phyloP scores from a whole-genome alignment of 2,888 invertebrate species.

The Agrotis puta region DNA sequence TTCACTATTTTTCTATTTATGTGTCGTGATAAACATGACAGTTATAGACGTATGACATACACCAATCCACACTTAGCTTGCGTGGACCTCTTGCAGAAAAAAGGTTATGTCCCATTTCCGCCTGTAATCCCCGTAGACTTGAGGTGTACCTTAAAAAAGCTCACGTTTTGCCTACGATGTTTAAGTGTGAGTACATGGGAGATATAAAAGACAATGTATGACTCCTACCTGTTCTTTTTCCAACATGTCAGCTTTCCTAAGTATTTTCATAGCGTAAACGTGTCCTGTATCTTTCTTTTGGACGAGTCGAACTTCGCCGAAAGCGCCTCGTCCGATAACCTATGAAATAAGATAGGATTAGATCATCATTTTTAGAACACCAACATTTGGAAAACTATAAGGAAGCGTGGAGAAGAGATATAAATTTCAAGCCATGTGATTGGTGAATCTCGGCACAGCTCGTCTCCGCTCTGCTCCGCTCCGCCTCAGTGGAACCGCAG shows the following conservation, averaged over 20 bases:
- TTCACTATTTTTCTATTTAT: not conserved
- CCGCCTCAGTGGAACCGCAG: too few relatives aligned
- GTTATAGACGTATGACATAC: not conserved
- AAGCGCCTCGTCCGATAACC: constrained; percentile 97
- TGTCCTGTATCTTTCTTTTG: constrained; percentile 99
- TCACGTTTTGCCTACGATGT: not conserved
- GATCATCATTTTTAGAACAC: not conserved
- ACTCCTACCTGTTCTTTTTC: constrained; percentile 97
- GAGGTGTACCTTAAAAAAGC: not conserved
- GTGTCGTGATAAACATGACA: constrained; percentile 17
- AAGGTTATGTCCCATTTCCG: not conserved
- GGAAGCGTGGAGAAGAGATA: too few relatives aligned
- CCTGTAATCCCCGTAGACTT: not conserved
- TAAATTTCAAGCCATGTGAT: too few relatives aligned
- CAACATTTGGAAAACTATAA: not conserved
- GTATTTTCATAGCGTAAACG: constrained; percentile 99
- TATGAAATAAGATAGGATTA: constrained; percentile 60
- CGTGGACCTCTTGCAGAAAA: not conserved
- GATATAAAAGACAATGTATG: not conserved
- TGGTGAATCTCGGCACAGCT: too few relatives aligned
- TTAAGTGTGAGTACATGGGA: not conserved
- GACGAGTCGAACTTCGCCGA: constrained; percentile 98
- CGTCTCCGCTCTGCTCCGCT: too few relatives aligned
- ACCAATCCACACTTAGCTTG: not conserved
- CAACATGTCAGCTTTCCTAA: constrained; percentile 99